A percentile compares a stretch with the other conserved stretches of the same genome.
Evolutionary conservation across 2,888 invertebrate species (phyloP).

Genomic region (Cephalotes varians): DNA sequence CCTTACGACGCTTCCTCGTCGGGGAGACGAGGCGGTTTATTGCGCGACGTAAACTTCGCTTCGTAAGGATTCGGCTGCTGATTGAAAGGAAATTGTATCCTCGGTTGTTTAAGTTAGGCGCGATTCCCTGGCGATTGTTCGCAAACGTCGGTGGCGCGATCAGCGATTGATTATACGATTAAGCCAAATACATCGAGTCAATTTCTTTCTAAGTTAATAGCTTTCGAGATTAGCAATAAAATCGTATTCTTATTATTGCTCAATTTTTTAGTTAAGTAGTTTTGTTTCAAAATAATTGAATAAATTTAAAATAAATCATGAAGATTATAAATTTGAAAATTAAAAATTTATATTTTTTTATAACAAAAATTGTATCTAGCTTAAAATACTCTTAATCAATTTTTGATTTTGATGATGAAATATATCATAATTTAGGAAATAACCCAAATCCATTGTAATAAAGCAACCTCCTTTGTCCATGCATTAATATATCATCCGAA

Average conservation of each 20-base stretch:
- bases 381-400: background rate
- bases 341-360: background rate
- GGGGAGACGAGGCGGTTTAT: conserved; percentile 70
- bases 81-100: conserved; percentile 79
- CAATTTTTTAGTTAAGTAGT: background rate
- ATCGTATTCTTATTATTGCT: background rate
- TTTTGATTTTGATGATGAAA: background rate
- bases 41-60: conserved; percentile 75
- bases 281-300: background rate
- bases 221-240: background rate
- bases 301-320: background rate
- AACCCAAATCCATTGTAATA: background rate
- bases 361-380: background rate
- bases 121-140: conserved; percentile 44
- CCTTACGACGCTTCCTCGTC: conserved; percentile 21
- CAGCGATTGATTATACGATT: conserved; percentile 14
- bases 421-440: background rate
- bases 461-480: background rate
- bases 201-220: background rate
- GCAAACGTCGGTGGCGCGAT: conserved; percentile 14
- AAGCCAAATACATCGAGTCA: background rate
- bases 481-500: conserved; percentile 28
- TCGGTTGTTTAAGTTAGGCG: conserved; percentile 44
- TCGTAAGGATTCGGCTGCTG: conserved; percentile 76
- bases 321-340: conserved; percentile 2